Evolutionary conservation across 2,888 invertebrate species (phyloP).

Genomic region (Lymantria dispar): DNA sequence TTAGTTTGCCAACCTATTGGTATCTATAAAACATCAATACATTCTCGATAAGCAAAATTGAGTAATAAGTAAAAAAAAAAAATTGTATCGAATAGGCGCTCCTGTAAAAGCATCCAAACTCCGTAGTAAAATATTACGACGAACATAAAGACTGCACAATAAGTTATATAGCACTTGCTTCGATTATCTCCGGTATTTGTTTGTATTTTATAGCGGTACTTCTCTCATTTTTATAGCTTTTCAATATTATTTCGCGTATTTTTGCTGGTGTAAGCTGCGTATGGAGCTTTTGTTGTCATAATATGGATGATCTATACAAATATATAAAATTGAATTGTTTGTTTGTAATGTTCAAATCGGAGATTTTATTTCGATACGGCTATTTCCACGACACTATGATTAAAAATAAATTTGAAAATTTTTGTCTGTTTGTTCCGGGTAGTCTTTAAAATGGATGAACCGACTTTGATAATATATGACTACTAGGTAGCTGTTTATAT

Average conservation of each 20-base stretch:
- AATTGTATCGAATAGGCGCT: conserved; percentile 10
- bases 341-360: too few species aligned
- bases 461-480: too few species aligned
- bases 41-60: conserved; percentile 28
- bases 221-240: conserved; percentile 67
- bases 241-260: conserved; percentile 79
- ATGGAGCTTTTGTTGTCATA: conserved; percentile 20
- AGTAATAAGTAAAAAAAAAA: conserved; percentile 39
- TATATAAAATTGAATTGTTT: too few species aligned
- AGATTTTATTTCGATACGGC: too few species aligned
- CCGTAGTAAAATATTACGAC: conserved; percentile 76
- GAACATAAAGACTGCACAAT: conserved; percentile 74
- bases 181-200: conserved; percentile 77
- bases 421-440: too few species aligned
- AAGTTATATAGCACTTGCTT: conserved; percentile 64
- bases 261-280: conserved; percentile 36
- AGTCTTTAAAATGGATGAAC: too few species aligned
- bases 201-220: conserved; percentile 75
- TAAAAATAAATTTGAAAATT: too few species aligned
- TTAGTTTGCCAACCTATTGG: conserved; percentile 30
- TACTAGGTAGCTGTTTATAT: too few species aligned
- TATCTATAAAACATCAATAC: conserved; percentile 29
- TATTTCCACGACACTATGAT: too few species aligned
- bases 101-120: conserved; percentile 62
- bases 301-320: conserved; percentile 54